Conservation (phyloP, 2,797 vertebrate species). For the Tenualosa ilisha region DNA sequence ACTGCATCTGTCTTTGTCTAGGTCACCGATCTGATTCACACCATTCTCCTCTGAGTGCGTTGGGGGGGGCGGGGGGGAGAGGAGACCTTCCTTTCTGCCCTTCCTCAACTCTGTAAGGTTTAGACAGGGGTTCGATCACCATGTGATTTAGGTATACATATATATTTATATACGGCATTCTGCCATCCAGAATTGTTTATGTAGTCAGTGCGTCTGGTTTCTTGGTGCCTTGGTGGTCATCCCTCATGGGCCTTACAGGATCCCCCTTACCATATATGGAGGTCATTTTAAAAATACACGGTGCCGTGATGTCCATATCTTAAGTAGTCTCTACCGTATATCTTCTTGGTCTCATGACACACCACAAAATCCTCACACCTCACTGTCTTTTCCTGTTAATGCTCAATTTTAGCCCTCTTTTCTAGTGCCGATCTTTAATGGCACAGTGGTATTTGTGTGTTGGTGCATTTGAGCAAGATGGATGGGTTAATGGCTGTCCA, state of each 20-base stretch:
- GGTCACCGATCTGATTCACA: neutral
- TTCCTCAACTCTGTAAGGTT: neutral
- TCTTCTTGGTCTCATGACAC: neutral
- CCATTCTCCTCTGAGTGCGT: neutral
- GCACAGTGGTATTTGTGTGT: neutral
- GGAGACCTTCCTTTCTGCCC: neutral
- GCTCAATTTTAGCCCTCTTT: neutral
- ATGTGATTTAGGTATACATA: neutral
- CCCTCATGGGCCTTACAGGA: neutral
- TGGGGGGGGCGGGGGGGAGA: neutral
- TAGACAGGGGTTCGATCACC: neutral
- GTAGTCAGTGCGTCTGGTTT: neutral
- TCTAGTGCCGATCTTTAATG: neutral
- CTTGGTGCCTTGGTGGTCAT: conserved; percentile 4
- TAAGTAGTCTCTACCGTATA: neutral
- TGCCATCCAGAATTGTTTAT: neutral
- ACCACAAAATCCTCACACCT: neutral
- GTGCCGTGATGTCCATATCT: neutral
- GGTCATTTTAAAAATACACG: neutral
- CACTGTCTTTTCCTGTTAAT: neutral
- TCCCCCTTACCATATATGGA: neutral
- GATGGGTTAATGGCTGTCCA: conserved; percentile 16
- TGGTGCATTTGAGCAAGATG: conserved; percentile 1
- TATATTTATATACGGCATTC: neutral
- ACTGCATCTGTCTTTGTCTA: neutral